phyloP scores from a whole-genome alignment of 2,113 vertebrate species.

The Gyps fulvus region DNA sequence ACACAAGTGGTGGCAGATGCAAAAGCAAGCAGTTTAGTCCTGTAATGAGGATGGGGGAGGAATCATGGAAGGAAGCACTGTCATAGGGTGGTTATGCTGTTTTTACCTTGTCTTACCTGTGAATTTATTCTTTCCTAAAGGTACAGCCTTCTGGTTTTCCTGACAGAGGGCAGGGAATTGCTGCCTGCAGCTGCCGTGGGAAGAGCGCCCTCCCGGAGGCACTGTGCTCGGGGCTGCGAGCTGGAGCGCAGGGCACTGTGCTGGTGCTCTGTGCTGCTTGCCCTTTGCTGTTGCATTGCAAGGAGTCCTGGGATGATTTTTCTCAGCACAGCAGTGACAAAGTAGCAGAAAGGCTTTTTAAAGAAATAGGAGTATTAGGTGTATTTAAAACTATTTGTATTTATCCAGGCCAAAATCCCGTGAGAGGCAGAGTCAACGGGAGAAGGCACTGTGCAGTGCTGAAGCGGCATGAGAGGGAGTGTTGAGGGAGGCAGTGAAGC shows the following conservation, averaged over 20 bases:
- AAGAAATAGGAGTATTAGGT: neutral
- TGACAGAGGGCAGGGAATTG: neutral
- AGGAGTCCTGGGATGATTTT: neutral
- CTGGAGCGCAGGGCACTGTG: rapidly evolving
- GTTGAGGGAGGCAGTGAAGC: neutral
- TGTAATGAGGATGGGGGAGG: neutral
- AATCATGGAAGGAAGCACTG: neutral
- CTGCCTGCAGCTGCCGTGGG: neutral
- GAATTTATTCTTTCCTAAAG: neutral
- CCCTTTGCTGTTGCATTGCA: neutral
- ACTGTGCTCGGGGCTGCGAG: neutral
- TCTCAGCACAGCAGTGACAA: neutral
- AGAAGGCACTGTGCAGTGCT: neutral
- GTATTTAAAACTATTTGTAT: neutral
- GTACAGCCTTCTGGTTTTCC: neutral
- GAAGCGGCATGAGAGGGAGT: no score
- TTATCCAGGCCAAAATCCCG: neutral
- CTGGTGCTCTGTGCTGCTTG: neutral
- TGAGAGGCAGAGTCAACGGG: neutral
- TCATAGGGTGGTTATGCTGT: neutral
- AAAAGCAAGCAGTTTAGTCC: neutral
- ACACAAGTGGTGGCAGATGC: neutral
- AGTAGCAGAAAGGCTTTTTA: neutral
- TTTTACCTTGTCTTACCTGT: neutral
- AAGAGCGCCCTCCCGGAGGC: neutral